Percentiles rank a stretch among this genome's conserved stretches.
These are phyloP conservation scores for Aphis craccivora DNA, from an alignment of 1,140 invertebrate genomes.

Conservation along the genomic window DNA sequence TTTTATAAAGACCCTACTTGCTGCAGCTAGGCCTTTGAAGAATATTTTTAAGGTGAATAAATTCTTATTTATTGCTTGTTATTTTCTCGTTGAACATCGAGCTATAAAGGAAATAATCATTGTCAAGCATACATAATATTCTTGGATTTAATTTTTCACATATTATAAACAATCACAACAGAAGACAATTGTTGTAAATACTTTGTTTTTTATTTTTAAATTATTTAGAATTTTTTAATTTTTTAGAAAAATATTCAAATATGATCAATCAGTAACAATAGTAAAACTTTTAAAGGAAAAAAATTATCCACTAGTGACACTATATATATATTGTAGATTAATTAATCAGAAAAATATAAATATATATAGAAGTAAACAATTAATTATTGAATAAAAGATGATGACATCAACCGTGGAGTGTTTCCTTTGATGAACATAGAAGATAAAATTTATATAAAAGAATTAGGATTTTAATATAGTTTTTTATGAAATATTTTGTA, in stretches of 20 bases:
- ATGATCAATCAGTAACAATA: too few relatives aligned
- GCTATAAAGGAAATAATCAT: neutral
- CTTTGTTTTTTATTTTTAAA: too few relatives aligned
- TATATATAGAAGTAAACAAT: too few relatives aligned
- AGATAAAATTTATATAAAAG: neutral
- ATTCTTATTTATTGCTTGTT: neutral
- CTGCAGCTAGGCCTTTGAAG: neutral
- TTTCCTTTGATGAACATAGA: neutral
- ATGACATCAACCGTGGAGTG: neutral
- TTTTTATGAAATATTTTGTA: too few relatives aligned
- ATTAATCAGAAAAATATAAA: too few relatives aligned
- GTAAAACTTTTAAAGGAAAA: too few relatives aligned
- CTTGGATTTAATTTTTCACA: neutral
- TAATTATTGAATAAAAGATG: neutral
- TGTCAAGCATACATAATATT: neutral
- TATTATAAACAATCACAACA: neutral
- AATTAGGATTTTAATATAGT: too few relatives aligned
- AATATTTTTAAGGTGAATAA: neutral
- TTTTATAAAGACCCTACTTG: neutral
- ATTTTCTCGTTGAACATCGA: neutral
- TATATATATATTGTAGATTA: too few relatives aligned
- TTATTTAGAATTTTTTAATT: too few relatives aligned
- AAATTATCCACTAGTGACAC: too few relatives aligned
- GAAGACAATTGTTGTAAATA: neutral
- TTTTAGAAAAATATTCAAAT: too few relatives aligned